phyloP scores from a whole-genome alignment of 92 coral and sea anemone genomes.

The Phenganax subtilis region DNA sequence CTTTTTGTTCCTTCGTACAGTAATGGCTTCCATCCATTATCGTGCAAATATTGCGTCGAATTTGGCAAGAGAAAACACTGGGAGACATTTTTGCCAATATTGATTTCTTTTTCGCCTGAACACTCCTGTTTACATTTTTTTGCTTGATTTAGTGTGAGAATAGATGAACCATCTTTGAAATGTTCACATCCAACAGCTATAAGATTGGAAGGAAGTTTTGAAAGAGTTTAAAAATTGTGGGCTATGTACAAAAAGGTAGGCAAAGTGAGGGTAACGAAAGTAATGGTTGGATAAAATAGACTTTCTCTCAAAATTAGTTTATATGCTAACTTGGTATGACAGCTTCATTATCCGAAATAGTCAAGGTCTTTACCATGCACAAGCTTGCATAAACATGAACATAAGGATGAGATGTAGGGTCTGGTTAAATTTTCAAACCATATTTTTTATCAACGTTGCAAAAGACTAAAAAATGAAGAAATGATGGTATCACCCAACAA shows the following conservation, averaged over 20 bases:
- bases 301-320: no score
- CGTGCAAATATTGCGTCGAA: slow-evolving; percentile 11
- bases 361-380: no score
- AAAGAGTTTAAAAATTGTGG: background rate
- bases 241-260: background rate
- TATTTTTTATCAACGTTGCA: no score
- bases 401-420: no score
- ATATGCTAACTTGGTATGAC: no score
- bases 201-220: background rate
- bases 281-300: no score
- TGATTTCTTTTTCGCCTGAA: slow-evolving; percentile 9
- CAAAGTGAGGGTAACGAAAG: background rate
- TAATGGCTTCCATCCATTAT: slow-evolving; percentile 9
- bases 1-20: background rate
- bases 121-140: background rate
- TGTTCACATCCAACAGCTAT: slow-evolving; percentile 13
- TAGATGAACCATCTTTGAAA: slow-evolving; percentile 9
- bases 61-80: slow-evolving; percentile 8
- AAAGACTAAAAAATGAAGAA: no score
- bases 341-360: no score
- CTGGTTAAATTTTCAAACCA: no score
- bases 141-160: background rate
- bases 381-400: no score
- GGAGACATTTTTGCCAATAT: background rate
- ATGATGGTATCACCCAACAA: no score